phyloP scores from a whole-genome alignment of 2,888 invertebrate genomes.

The Nomada fabriciana region DNA sequence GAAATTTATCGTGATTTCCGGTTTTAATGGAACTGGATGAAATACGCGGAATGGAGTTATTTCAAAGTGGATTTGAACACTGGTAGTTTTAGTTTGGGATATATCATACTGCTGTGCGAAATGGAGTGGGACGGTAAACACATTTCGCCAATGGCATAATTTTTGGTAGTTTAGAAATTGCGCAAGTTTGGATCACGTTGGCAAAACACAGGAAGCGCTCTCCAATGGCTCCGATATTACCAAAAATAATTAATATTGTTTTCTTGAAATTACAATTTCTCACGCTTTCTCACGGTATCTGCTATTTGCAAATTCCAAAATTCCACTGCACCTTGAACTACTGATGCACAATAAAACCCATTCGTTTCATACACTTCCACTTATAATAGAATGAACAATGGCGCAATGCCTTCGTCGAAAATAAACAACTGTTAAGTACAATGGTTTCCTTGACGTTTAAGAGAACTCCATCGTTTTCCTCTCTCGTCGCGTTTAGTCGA shows the following conservation, averaged over 20 bases:
- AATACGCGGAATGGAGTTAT: too few relatives aligned
- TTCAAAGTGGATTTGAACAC: too few relatives aligned
- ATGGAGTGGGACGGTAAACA: too few relatives aligned
- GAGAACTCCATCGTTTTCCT: background rate
- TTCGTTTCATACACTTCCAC: background rate
- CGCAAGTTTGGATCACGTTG: too few relatives aligned
- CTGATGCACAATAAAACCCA: background rate
- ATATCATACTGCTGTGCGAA: too few relatives aligned
- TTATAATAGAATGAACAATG: background rate
- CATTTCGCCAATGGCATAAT: too few relatives aligned
- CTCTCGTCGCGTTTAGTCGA: background rate
- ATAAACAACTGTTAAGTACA: background rate
- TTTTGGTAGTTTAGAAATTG: too few relatives aligned
- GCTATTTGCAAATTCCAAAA: background rate
- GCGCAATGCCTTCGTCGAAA: background rate
- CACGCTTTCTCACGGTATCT: background rate
- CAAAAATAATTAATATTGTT: too few relatives aligned
- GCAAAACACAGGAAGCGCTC: too few relatives aligned
- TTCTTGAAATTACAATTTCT: too few relatives aligned
- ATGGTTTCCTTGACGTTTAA: background rate
- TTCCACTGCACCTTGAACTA: background rate
- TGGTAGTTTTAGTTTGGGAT: too few relatives aligned
- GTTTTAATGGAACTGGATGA: background rate
- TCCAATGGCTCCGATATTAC: too few relatives aligned
- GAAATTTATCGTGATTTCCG: background rate